These are phyloP conservation scores for Bucorvus abyssinicus DNA, from an alignment of 2,797 vertebrate species.

Conservation along the genomic window DNA sequence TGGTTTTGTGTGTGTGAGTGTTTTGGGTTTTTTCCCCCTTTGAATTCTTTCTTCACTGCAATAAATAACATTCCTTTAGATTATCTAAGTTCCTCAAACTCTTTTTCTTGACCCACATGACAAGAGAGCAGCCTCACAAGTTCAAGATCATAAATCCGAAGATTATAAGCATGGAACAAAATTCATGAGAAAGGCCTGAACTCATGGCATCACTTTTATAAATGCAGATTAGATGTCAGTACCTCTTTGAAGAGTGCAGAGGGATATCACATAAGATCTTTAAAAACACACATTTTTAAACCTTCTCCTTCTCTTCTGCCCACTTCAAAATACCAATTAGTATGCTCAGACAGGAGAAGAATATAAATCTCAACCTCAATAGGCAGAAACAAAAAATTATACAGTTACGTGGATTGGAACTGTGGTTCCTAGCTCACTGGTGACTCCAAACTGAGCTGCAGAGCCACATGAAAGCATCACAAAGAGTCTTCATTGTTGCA, in stretches of 20 bases:
- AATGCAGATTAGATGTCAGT: background rate
- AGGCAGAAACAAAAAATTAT: background rate
- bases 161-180: constrained; percentile 38
- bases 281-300: background rate
- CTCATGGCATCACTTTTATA: background rate
- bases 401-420: background rate
- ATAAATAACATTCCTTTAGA: constrained; percentile 45
- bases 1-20: background rate
- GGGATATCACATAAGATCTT: background rate
- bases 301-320: background rate
- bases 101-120: constrained; percentile 25
- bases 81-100: constrained; percentile 34
- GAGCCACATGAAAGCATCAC: background rate
- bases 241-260: background rate
- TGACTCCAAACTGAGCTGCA: background rate
- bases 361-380: background rate
- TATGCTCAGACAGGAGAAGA: background rate
- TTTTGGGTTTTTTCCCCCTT: background rate
- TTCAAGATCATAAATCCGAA: constrained; percentile 60
- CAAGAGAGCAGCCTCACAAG: constrained; percentile 1
- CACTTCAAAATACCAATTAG: background rate
- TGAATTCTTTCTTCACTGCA: background rate
- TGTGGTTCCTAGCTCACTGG: background rate
- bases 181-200: constrained; percentile 65
- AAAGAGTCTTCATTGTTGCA: background rate